A percentile compares a stretch with the other conserved stretches of the same genome.
phyloP scores from a whole-genome alignment of 2,797 vertebrate species.

The Heterohyrax brucei region DNA sequence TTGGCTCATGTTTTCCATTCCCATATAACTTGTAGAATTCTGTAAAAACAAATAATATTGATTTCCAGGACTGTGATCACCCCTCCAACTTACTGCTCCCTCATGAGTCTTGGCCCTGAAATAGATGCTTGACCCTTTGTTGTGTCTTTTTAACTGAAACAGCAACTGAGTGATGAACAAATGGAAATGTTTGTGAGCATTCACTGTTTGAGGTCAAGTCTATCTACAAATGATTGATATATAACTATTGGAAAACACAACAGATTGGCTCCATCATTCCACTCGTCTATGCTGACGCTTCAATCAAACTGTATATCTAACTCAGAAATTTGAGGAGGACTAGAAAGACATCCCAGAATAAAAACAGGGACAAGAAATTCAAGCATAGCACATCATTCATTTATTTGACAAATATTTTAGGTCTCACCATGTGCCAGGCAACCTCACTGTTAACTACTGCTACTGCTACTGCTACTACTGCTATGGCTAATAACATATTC shows the following conservation, averaged over 20 bases:
- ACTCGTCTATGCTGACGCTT: neutral
- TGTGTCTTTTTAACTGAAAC: slow-evolving; percentile 11
- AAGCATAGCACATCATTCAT: neutral
- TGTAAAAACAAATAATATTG: neutral
- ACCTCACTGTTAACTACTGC: neutral
- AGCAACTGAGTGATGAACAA: neutral
- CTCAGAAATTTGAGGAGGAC: neutral
- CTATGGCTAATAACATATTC: neutral
- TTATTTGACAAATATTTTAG: slow-evolving; percentile 47
- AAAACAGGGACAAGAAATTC: neutral
- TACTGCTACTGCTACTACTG: neutral
- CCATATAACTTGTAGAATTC: neutral
- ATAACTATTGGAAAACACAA: neutral
- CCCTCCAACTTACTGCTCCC: slow-evolving; percentile 1
- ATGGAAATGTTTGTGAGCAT: neutral
- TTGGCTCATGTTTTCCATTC: neutral
- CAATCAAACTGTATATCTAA: neutral
- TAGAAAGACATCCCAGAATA: neutral
- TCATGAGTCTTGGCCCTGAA: neutral
- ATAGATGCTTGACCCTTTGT: neutral
- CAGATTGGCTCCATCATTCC: neutral
- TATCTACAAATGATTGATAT: neutral
- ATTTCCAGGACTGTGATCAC: neutral
- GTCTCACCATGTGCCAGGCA: neutral
- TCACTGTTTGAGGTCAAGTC: neutral